Percentiles rank a stretch among this genome's conserved stretches.
These are phyloP conservation scores for Protobothrops flavoviridis DNA, from an alignment of 2,113 vertebrate species.

Conservation along the genomic window DNA sequence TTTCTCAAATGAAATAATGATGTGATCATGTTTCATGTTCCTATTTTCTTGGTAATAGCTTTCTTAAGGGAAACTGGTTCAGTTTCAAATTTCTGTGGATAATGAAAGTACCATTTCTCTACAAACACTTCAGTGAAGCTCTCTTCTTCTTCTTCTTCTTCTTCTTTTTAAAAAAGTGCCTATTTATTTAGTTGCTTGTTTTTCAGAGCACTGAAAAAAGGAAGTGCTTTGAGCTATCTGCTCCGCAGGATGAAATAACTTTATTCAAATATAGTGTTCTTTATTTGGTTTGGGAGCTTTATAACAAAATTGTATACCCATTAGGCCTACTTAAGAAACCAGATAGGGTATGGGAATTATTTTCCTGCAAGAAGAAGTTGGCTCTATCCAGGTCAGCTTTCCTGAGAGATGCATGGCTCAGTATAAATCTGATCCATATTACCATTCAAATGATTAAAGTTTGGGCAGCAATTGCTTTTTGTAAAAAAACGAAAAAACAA, in stretches of 20 bases:
- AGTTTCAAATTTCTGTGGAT: conserved; percentile 54
- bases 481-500: too few species aligned
- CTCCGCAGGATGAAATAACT: conserved; percentile 57
- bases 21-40: conserved; percentile 33
- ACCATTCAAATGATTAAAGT: too few species aligned
- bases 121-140: conserved; percentile 28
- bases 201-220: conserved; percentile 71
- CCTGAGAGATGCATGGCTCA: too few species aligned
- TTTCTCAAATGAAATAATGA: conserved; percentile 52
- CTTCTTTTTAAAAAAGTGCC: not conserved
- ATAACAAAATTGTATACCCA: too few species aligned
- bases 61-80: conserved; percentile 56
- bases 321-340: too few species aligned
- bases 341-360: too few species aligned
- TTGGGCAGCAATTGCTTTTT: too few species aligned
- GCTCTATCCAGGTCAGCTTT: too few species aligned
- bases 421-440: too few species aligned
- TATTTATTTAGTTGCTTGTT: conserved; percentile 17
- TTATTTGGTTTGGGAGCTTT: not conserved
- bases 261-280: conserved; percentile 54
- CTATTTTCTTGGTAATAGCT: conserved; percentile 43
- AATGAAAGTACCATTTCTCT: conserved; percentile 44
- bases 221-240: conserved; percentile 60
- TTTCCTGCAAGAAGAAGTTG: too few species aligned
- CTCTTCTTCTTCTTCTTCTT: too few species aligned